Conservation (phyloP, 2,888 invertebrate genomes). For the Erebia ligea region DNA sequence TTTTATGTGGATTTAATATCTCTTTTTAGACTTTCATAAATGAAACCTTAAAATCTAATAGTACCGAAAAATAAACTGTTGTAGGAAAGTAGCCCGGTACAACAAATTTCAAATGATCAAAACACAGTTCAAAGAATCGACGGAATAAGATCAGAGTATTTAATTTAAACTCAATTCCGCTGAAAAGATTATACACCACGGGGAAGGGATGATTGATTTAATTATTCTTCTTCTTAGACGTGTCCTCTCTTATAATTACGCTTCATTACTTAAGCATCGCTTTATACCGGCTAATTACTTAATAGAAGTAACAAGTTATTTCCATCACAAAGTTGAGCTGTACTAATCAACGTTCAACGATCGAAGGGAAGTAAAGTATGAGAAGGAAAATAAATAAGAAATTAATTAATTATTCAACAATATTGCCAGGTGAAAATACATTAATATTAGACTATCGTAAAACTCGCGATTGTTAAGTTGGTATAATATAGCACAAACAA, state of each 20-base stretch:
- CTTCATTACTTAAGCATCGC: constrained; percentile 82
- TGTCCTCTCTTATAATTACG: constrained; percentile 82
- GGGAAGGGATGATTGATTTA: constrained; percentile 79
- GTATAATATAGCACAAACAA: too few relatives aligned
- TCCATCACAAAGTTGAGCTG: constrained; percentile 72
- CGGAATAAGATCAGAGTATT: constrained; percentile 66
- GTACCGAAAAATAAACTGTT: too few relatives aligned
- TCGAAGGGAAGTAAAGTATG: constrained; percentile 62
- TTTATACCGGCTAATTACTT: constrained; percentile 81
- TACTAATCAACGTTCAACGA: constrained; percentile 72
- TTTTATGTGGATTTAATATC: too few relatives aligned
- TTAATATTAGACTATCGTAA: too few relatives aligned
- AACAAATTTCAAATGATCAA: constrained; percentile 20
- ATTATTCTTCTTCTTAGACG: constrained; percentile 78
- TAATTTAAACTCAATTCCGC: constrained; percentile 75
- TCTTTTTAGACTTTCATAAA: too few relatives aligned
- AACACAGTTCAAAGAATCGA: constrained; percentile 60
- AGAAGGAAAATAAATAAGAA: constrained; percentile 65
- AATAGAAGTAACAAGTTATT: constrained; percentile 82
- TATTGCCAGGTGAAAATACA: too few relatives aligned
- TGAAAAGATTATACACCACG: constrained; percentile 79
- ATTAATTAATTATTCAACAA: constrained; percentile 32
- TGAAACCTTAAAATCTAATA: too few relatives aligned
- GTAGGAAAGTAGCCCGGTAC: background rate
- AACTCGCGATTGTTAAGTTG: too few relatives aligned